These are phyloP conservation scores for Phortica magna DNA, from an alignment of 2,888 invertebrate genomes.

Conservation along the genomic window DNA sequence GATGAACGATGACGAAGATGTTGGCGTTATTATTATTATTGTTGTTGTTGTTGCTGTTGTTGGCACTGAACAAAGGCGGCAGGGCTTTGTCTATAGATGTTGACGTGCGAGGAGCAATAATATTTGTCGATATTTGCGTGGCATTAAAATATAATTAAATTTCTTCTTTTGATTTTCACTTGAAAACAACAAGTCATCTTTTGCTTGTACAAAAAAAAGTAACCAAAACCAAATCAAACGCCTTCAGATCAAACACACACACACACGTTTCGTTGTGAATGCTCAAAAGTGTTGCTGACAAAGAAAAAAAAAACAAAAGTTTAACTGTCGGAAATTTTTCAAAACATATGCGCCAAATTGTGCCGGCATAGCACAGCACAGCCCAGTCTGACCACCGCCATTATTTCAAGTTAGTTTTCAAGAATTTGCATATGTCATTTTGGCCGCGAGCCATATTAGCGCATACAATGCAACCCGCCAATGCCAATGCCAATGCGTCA, in stretches of 20 bases:
- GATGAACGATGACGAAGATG: neutral
- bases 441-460: constrained; percentile 9
- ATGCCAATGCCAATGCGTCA: neutral
- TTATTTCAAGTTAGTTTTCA: neutral
- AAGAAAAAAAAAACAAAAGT: neutral
- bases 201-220: neutral
- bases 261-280: neutral
- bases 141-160: constrained; percentile 69
- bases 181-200: constrained; percentile 9
- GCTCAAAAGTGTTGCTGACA: neutral
- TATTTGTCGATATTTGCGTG: constrained; percentile 58
- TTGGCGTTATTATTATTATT: neutral
- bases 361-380: neutral
- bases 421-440: constrained; percentile 2
- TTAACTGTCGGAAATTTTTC: neutral
- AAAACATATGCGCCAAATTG: neutral
- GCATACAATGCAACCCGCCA: neutral
- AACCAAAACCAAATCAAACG: no score
- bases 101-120: neutral
- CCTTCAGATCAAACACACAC: no score
- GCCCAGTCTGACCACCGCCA: neutral
- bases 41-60: neutral
- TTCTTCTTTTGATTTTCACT: constrained; percentile 47
- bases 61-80: neutral
- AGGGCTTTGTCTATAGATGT: neutral